Conservation (phyloP, 2,797 vertebrate genomes). For the Gorsachius magnificus region DNA sequence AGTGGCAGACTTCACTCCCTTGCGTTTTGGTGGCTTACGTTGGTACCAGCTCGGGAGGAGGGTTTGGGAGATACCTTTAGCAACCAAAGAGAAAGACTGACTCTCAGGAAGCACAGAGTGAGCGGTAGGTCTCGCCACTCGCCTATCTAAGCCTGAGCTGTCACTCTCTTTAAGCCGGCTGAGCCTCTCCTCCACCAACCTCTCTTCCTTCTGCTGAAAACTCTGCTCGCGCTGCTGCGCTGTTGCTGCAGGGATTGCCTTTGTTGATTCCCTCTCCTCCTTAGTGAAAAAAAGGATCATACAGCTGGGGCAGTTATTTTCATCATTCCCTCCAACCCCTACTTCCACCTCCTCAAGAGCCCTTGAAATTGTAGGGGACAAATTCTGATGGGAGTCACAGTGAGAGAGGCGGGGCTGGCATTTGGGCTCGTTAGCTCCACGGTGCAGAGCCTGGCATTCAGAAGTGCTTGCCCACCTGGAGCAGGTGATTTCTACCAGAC, state of each 20-base stretch:
- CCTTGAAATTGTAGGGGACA: not conserved
- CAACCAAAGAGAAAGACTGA: fast-evolving
- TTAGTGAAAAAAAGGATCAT: too few species aligned
- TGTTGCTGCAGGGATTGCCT: not conserved
- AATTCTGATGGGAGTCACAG: not conserved
- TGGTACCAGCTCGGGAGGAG: not conserved
- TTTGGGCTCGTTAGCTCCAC: fast-evolving
- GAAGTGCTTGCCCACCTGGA: fast-evolving
- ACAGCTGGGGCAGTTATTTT: not conserved
- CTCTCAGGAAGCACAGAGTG: not conserved
- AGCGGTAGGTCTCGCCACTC: not conserved
- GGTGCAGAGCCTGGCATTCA: not conserved
- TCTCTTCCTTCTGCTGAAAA: not conserved
- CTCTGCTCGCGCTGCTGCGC: not conserved
- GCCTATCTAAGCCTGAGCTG: fast-evolving
- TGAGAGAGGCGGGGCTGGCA: fast-evolving
- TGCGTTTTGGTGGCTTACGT: not conserved
- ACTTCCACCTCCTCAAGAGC: not conserved
- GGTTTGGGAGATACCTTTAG: not conserved
- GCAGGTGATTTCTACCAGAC: not conserved
- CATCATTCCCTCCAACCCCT: not conserved
- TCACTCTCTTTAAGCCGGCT: not conserved
- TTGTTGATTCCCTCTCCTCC: not conserved
- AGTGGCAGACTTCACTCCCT: not conserved
- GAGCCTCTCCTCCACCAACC: not conserved